Evolutionary conservation across 2,113 vertebrate species (phyloP).

Genomic region (Thalassarche chlororhynchos): DNA sequence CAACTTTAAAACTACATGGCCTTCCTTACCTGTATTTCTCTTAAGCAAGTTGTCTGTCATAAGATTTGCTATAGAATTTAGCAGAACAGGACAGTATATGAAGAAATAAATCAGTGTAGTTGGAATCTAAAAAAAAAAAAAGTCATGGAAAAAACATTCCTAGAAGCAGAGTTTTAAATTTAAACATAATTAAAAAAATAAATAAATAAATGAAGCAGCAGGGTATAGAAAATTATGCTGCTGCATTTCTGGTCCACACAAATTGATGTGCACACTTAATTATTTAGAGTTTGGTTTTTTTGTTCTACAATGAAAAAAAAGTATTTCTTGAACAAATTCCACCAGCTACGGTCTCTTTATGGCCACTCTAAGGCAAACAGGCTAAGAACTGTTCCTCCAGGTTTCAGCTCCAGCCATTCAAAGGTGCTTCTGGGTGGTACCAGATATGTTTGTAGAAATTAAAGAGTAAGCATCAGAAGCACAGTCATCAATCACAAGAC

Average conservation of each 20-base stretch:
- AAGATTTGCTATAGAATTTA: conserved; percentile 7
- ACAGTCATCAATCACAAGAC: background rate
- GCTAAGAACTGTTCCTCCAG: background rate
- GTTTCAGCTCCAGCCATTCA: background rate
- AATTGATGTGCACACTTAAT: background rate
- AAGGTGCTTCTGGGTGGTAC: background rate
- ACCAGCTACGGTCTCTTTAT: background rate
- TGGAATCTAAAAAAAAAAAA: background rate
- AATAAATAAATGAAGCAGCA: background rate
- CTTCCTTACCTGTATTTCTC: background rate
- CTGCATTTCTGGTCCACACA: background rate
- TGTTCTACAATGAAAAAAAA: background rate
- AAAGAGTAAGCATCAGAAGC: background rate
- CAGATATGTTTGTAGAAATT: background rate
- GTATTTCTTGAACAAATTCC: background rate
- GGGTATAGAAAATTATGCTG: background rate
- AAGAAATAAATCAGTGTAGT: background rate
- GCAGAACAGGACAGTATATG: background rate
- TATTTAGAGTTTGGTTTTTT: background rate
- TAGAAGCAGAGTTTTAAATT: background rate
- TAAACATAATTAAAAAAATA: background rate
- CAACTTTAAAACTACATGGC: background rate
- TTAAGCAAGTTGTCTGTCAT: background rate
- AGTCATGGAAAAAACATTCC: background rate
- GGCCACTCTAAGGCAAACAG: background rate